These are phyloP conservation scores for Paradoxurus hermaphroditus DNA, from an alignment of 2,113 vertebrate species.

Conservation along the genomic window DNA sequence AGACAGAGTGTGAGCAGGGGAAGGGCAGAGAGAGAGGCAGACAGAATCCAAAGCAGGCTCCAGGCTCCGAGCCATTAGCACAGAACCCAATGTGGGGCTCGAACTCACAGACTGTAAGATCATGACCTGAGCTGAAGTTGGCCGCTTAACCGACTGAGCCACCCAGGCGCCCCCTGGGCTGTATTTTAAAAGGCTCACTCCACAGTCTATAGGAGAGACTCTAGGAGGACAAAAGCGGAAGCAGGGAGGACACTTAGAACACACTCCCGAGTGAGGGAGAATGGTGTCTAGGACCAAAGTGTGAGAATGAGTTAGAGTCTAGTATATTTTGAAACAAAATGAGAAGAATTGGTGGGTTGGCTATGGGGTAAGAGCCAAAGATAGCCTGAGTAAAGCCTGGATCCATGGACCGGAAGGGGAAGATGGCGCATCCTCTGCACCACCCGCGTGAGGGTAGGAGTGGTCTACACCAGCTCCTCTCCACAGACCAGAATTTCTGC, in stretches of 20 bases:
- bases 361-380: not conserved
- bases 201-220: not conserved
- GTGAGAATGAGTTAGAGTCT: not conserved
- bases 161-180: no score
- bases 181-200: not conserved
- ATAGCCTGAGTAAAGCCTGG: not conserved
- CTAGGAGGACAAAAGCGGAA: not conserved
- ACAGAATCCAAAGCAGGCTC: no score
- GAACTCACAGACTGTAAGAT: no score
- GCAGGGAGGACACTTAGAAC: not conserved
- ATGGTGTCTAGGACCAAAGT: not conserved
- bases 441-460: accelerated
- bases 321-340: not conserved
- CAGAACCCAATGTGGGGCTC: no score
- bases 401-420: not conserved
- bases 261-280: not conserved
- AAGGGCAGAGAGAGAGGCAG: no score
- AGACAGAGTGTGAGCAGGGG: no score
- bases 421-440: not conserved
- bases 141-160: no score
- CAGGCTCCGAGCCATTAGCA: no score
- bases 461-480: accelerated
- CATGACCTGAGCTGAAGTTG: no score
- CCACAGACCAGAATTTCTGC: not conserved
- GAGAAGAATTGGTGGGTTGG: not conserved